phyloP scores from a whole-genome alignment of 2,113 vertebrate genomes.

The Mastomys natalensis region DNA sequence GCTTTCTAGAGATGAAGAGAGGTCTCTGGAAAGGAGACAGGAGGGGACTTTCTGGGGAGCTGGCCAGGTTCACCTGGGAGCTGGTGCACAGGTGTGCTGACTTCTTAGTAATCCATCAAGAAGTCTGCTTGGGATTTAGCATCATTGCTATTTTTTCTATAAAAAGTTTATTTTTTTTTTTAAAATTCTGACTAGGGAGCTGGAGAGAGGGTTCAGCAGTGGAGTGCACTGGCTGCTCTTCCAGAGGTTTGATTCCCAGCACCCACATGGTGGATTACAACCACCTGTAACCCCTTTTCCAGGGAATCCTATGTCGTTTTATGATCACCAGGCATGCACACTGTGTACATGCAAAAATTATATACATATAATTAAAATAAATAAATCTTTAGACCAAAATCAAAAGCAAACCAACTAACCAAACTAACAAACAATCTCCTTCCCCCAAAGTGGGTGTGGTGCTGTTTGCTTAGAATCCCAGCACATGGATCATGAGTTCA shows the following conservation, averaged over 20 bases:
- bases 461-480: background rate
- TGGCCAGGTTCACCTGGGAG: background rate
- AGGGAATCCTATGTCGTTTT: background rate
- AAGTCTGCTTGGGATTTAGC: background rate
- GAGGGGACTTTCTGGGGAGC: background rate
- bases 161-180: background rate
- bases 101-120: background rate
- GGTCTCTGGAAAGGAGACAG: background rate
- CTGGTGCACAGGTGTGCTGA: background rate
- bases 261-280: background rate
- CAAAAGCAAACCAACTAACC: background rate
- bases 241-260: background rate
- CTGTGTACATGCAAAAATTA: background rate
- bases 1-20: background rate
- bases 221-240: background rate
- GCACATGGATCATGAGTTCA: background rate
- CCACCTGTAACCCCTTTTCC: background rate
- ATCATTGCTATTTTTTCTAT: background rate
- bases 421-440: background rate
- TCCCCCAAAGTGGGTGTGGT: background rate
- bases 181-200: background rate
- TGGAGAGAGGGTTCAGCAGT: background rate
- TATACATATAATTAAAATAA: background rate
- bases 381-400: background rate
- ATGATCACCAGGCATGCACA: background rate